Conservation (phyloP, 2,113 vertebrate genomes). For the Myodes glareolus region DNA sequence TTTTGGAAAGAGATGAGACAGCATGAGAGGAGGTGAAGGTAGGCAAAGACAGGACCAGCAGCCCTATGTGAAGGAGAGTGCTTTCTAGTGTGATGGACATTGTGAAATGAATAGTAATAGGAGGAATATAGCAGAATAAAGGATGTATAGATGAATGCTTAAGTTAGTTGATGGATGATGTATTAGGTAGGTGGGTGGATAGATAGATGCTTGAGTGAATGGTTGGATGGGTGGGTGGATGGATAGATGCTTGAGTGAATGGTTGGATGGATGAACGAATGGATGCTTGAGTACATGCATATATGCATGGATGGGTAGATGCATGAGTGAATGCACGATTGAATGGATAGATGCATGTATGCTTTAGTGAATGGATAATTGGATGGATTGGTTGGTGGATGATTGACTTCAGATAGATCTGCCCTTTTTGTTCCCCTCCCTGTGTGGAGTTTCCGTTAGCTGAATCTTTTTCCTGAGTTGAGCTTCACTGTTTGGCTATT, state of each 20-base stretch:
- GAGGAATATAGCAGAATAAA: not conserved
- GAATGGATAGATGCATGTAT: not conserved
- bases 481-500: fast-evolving
- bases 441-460: not conserved
- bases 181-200: not conserved
- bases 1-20: not conserved
- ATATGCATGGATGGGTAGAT: fast-evolving
- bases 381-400: not conserved
- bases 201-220: not conserved
- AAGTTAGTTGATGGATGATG: not conserved
- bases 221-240: not conserved
- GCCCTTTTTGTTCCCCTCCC: not conserved
- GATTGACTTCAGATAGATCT: not conserved
- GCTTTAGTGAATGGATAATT: not conserved
- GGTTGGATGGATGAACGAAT: not conserved
- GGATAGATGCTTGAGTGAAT: not conserved
- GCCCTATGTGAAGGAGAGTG: fast-evolving
- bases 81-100: not conserved
- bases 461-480: not conserved
- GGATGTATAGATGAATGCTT: not conserved
- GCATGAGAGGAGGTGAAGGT: not conserved
- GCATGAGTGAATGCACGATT: not conserved
- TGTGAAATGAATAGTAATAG: not conserved
- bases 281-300: fast-evolving
- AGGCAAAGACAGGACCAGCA: not conserved